Conservation (phyloP, 1,140 invertebrate species). For the Rhizoglyphus robini region DNA sequence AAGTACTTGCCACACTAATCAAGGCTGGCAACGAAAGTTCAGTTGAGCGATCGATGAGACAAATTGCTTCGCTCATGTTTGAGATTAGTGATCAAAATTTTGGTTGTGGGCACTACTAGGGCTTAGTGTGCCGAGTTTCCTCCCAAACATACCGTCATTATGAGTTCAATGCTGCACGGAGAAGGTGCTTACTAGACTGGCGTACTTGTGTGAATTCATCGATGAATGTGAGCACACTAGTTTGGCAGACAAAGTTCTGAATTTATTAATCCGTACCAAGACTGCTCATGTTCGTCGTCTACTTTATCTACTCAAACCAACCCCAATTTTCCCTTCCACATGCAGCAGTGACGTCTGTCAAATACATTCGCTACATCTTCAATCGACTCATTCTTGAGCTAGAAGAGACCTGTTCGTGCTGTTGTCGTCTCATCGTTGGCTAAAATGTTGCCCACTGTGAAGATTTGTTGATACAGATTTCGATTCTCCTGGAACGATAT, state of each 20-base stretch:
- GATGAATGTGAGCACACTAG: conserved; percentile 98
- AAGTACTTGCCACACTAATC: conserved; percentile 92
- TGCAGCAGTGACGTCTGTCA: too few relatives aligned
- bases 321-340: too few relatives aligned
- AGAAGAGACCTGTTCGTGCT: conserved; percentile 76
- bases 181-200: conserved; percentile 87
- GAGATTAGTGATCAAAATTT: conserved; percentile 99
- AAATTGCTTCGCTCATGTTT: conserved; percentile 90
- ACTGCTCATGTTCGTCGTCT: too few relatives aligned
- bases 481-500: conserved; percentile 59
- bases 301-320: too few relatives aligned
- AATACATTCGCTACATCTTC: conserved; percentile 96
- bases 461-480: conserved; percentile 71
- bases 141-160: conserved; percentile 83
- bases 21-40: conserved; percentile 94
- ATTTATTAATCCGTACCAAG: conserved; percentile 85
- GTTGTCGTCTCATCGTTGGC: conserved; percentile 93
- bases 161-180: conserved; percentile 88
- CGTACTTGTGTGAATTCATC: conserved; percentile 97
- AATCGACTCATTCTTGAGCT: conserved; percentile 97
- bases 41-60: conserved; percentile 95
- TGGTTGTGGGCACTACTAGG: conserved; percentile 70
- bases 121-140: conserved; percentile 88
- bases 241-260: conserved; percentile 87
- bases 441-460: conserved; percentile 89